Conservation (phyloP, 2,888 invertebrate genomes). For the Agrochola circellaris region DNA sequence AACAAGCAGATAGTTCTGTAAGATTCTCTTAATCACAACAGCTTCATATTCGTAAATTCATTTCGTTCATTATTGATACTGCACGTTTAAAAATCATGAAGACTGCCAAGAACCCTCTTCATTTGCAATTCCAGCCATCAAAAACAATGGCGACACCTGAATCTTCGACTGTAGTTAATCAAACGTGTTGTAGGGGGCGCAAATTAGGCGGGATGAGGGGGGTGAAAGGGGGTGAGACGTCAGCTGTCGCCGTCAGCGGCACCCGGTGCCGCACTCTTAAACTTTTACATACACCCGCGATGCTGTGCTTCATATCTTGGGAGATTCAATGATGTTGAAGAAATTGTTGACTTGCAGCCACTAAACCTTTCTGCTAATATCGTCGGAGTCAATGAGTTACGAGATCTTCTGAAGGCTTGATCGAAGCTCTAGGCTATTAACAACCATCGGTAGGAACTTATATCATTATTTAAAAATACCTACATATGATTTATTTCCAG, state of each 20-base stretch:
- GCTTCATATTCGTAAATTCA: neutral
- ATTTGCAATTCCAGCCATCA: slow-evolving; percentile 34
- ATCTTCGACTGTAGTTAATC: slow-evolving; percentile 55
- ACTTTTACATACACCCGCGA: slow-evolving; percentile 63
- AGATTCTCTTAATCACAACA: neutral
- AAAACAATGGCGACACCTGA: slow-evolving; percentile 51
- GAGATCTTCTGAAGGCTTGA: neutral
- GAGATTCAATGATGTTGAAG: slow-evolving; percentile 36
- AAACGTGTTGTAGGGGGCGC: slow-evolving; percentile 46
- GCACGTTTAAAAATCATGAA: neutral
- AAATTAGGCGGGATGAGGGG: slow-evolving; percentile 47
- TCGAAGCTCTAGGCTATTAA: too few relatives aligned
- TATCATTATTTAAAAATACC: neutral
- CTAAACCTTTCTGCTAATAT: neutral
- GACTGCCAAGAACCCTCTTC: slow-evolving; percentile 5
- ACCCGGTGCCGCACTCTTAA: slow-evolving; percentile 59
- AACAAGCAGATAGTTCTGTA: neutral
- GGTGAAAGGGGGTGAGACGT: slow-evolving; percentile 32
- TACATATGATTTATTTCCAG: neutral
- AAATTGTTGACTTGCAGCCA: neutral
- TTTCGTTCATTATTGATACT: neutral
- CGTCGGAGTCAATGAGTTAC: neutral
- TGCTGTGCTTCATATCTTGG: slow-evolving; percentile 45
- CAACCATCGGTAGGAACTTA: neutral
- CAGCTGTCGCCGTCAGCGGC: slow-evolving; percentile 61